Base-by-base conservation (phyloP, 2,888 invertebrate genomes). In the Acholoe squamosa region DNA sequence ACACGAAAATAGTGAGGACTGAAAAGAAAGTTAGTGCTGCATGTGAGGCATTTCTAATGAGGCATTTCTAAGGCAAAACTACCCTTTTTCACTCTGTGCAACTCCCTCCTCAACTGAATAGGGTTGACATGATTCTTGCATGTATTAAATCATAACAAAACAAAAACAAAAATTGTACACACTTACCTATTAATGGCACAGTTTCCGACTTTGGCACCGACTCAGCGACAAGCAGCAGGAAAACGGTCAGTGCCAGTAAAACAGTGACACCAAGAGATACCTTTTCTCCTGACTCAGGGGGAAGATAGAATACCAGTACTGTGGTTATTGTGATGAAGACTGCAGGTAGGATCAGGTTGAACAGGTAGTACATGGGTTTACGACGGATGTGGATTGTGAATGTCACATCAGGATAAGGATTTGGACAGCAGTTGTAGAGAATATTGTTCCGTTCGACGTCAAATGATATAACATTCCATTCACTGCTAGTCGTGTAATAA, bases 151-250 rank as follows among this genome's bases (percentile, higher is more conserved):
- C 10, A 7, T 43, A 3, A 43, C 43, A 43, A 43, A 10, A 43
- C 10, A 5, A 28, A 25, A 25, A 28, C 31, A 71, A 28, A 25
- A 28, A 3, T n/a, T 3, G 28, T 25, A 71, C 3, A 14, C 3
- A 28, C 91, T 56, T 89, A 91, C 91, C 91, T 71, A 91, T 88
- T 5, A 90, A 25, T 12, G 91, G 91, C 5, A 91, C 84, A 25
- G 84, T 61, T 5, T 91, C 91, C 1, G 91, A 91, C 51, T 91
- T 91, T 0, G 91, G 91, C 90, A 90, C 90, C 12, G 52, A 67
- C n/a, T 91, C 91, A 0, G 91, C 91, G 0, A 91, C 90, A 19
- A 91, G 67, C 25, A 91, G 89, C 84, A 91, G 56, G 89, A 91
- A 91, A 52, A 91, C 91, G 0, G 90, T 91, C 31, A 91, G 84